Base-by-base conservation (phyloP, 2,888 invertebrate species). In the Heliconius aoede region DNA sequence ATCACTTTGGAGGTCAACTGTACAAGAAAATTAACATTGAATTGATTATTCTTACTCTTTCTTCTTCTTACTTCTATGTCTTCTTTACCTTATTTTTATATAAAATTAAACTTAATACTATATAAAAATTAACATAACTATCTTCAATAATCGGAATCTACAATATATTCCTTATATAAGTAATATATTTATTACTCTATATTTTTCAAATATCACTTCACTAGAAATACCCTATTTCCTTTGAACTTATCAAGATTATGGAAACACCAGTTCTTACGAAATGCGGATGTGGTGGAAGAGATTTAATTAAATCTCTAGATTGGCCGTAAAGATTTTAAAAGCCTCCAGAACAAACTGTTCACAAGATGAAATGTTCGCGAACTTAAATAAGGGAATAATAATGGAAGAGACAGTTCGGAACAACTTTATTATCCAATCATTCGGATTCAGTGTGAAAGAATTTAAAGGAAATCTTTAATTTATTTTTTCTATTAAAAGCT, bases 261-360 rank as follows among this genome's bases (percentile, higher is more conserved):
- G 18, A 36, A 60, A n/a, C 30, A 13, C 26, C 71, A 15, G 62
- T 79, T 75, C 72, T 71, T 72, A 51, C n/a, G n/a, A 71, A 74
- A 74, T 75, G 58, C 28, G 68, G 72, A 74, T 77, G 73, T 76
- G 74, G 76, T 73, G 64, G 51, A 76, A 71, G 73, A 76, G 69
- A 75, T 80, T 80, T 80, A 78, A 80, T 80, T 80, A 80, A 80
- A 78, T 78, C 75, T 71, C 67, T 67, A 80, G 78, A 80, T 78
- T 78, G 65, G 78, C 73, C 73, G 78, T 78, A 76, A 78, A 76
- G 76, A 80, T 80, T 75, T 78, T 76, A 72, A 73, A 68, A 74
- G 76, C 68, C 60, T 36, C 71, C 62, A 65, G 73, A 73, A 73
- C 69, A 69, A 69, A 69, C 68, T 51, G 51, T 64, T 51, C 71